Evolutionary conservation across 1,140 invertebrate species (phyloP).

Genomic region (Neodiprion virginianus): DNA sequence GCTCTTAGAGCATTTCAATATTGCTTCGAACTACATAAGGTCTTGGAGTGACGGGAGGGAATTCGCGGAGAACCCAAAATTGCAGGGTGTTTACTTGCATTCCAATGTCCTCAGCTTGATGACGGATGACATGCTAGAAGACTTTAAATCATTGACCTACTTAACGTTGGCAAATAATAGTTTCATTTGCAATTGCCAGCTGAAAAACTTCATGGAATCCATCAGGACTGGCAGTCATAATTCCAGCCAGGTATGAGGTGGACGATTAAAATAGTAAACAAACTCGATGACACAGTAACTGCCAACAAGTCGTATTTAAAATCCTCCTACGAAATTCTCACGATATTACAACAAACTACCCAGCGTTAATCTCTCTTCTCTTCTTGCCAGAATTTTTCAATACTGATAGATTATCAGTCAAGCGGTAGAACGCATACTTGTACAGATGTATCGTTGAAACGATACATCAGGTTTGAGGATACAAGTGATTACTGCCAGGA

Average conservation of each 20-base stretch:
- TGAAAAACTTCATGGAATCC: conserved; percentile 58
- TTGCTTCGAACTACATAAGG: conserved; percentile 60
- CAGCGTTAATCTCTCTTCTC: conserved; percentile 31
- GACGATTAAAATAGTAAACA: not conserved
- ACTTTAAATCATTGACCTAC: conserved; percentile 50
- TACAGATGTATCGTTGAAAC: conserved; percentile 40
- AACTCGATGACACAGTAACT: conserved; percentile 19
- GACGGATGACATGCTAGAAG: conserved; percentile 58
- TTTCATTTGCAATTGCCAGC: conserved; percentile 63
- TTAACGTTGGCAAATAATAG: conserved; percentile 61
- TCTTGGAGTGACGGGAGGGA: conserved; percentile 56
- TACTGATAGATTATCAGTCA: conserved; percentile 47
- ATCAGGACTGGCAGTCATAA: conserved; percentile 44
- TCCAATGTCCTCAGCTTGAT: conserved; percentile 65
- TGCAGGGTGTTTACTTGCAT: conserved; percentile 56
- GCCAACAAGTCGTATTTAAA: conserved; percentile 16
- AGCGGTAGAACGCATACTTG: conserved; percentile 44
- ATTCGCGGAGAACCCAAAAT: conserved; percentile 47
- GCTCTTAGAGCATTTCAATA: conserved; percentile 59
- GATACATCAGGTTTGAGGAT: not conserved
- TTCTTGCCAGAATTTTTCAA: conserved; percentile 44
- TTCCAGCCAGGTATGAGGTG: not conserved
- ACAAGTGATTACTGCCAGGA: not conserved
- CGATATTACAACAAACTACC: not conserved
- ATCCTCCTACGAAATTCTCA: not conserved